Percentiles rank a stretch among this genome's conserved stretches.
phyloP scores from a whole-genome alignment of 2,113 vertebrate species.

The Hypocryptadius cinnamomeus region DNA sequence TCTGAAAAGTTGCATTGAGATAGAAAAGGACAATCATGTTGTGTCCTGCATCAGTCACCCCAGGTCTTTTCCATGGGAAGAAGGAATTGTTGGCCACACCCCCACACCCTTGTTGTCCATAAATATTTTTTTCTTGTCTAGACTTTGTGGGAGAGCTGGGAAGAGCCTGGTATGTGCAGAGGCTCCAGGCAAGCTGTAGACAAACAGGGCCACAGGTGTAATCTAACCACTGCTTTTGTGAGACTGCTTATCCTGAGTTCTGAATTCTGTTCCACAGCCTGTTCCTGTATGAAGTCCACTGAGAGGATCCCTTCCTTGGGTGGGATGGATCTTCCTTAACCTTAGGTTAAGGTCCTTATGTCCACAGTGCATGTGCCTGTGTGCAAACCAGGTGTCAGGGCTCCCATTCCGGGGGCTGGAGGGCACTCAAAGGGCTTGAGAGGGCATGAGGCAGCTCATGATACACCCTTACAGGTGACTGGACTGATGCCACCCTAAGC shows the following conservation, averaged over 20 bases:
- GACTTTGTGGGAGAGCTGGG: not conserved
- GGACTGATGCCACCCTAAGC: not conserved
- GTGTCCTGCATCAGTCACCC: not conserved
- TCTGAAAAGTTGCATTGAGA: not conserved
- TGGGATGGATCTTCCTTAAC: not conserved
- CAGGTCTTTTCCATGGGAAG: not conserved
- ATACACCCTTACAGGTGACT: not conserved
- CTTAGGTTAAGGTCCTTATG: not conserved
- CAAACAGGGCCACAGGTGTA: rapidly evolving
- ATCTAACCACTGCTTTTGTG: not conserved
- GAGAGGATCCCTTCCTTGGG: not conserved
- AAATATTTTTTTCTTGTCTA: not conserved
- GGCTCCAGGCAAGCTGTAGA: not conserved
- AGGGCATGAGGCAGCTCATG: not conserved
- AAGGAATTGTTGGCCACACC: not conserved
- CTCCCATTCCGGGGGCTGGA: not conserved
- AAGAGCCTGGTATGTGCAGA: not conserved
- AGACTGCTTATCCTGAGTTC: not conserved
- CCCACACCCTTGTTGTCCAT: not conserved
- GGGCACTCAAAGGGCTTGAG: not conserved
- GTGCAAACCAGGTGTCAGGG: not conserved
- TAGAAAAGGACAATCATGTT: not conserved
- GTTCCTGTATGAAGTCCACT: not conserved
- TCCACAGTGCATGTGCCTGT: not conserved
- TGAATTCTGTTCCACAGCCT: not conserved